Base-by-base conservation (phyloP, 2,113 vertebrate species). In the Elachura formosa region DNA sequence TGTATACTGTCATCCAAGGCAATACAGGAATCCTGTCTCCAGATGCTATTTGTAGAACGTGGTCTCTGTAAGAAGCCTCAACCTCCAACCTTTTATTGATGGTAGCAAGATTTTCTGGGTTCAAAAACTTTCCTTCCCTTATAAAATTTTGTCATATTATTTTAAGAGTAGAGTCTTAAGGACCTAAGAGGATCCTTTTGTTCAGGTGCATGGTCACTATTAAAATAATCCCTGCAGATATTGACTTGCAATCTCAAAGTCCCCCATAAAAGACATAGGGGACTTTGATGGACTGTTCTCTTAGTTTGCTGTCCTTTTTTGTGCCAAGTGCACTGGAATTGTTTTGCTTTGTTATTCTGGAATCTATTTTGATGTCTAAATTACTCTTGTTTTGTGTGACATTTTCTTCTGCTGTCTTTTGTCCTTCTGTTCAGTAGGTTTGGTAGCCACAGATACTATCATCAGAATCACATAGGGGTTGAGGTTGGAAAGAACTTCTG, bases 11-110 rank as follows among this genome's bases (percentile, higher is more conserved):
- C 84, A 97, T 86, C 59, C 78, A 93, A 94, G 78, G 38, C 81
- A 73, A 93, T 96, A 77, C 15, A 93, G 51, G 34, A 97, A 93
- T 96, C 96, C 58, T 89, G 71, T 93, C 56, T 92, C 94, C 89
- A 94, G 93, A 93, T 96, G 77, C 67, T 92, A 93, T 91, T 97
- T 96, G 59, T 67, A 94, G 94, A 89, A 96, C 76, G 26, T 87
- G 73, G 19, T 41, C 66, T 95, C 87, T 64, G 83, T 87, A 94
- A 82, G 68, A 52, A 94, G 90, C 49, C 62, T 92, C 79, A 69
- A 59, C 71, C 74, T 92, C 80, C 67, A 58, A 69, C 49, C 80
- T 78, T 74, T 69, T 95, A 78, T 72, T 93, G 77, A 76, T 19
- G 11, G 18, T 79, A 56, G 59, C 48, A 86, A 87, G 69, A 95